Percentiles rank a stretch among this genome's conserved stretches.
These are phyloP conservation scores for Nerophis lumbriciformis DNA, from an alignment of 2,113 vertebrate species.

Conservation along the genomic window DNA sequence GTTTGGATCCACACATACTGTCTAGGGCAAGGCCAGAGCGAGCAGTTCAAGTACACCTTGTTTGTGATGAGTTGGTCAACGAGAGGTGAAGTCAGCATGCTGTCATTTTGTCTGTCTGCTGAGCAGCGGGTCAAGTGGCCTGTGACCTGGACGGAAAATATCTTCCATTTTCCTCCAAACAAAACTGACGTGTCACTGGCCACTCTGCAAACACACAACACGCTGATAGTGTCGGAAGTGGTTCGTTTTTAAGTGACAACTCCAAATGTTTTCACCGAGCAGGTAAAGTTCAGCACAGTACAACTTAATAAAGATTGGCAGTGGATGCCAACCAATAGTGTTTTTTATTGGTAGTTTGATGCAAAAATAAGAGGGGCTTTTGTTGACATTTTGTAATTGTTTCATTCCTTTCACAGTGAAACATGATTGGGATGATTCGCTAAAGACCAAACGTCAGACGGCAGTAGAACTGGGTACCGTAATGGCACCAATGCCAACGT, in stretches of 20 bases:
- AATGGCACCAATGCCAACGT: no score
- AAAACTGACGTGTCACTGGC: conserved; percentile 12
- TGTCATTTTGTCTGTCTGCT: conserved; percentile 52
- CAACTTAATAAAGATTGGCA: no score
- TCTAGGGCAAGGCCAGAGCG: conserved; percentile 21
- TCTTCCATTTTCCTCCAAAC: conserved; percentile 7
- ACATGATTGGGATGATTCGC: no score
- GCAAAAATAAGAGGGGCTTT: no score
- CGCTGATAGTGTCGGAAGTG: neutral
- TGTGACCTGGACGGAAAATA: conserved; percentile 43
- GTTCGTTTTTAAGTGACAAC: neutral
- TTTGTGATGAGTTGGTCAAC: conserved; percentile 27
- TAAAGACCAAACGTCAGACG: no score
- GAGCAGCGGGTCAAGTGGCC: conserved; percentile 41
- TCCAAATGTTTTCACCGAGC: neutral
- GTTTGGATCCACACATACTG: conserved; percentile 14
- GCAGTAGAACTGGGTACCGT: no score
- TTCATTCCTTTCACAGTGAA: no score
- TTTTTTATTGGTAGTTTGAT: no score
- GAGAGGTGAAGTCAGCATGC: conserved; percentile 42
- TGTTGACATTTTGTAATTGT: no score
- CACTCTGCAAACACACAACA: conserved; percentile 18
- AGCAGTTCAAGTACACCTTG: conserved; percentile 52
- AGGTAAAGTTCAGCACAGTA: no score
- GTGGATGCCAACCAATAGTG: no score